Percentiles rank a stretch among this genome's conserved stretches.
These are phyloP conservation scores for Hyposoter didymator DNA, from an alignment of 2,888 invertebrate species.

Conservation along the genomic window DNA sequence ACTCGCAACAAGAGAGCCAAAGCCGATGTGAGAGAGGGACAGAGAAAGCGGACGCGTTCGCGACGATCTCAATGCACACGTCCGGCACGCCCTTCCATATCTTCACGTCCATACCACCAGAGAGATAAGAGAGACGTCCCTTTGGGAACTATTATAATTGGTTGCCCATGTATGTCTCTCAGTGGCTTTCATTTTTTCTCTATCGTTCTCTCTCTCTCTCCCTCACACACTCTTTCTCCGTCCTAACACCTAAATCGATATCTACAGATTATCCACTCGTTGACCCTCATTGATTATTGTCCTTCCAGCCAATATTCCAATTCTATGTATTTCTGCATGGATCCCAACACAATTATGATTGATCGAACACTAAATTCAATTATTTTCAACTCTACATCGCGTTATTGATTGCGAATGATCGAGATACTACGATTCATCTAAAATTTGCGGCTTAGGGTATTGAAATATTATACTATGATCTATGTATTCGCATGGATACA, in stretches of 20 bases:
- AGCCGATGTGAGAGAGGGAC: background rate
- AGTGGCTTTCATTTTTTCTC: background rate
- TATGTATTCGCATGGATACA: slow-evolving; percentile 12
- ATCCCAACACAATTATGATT: slow-evolving; percentile 36
- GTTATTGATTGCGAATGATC: slow-evolving; percentile 61
- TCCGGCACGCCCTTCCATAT: slow-evolving; percentile 71
- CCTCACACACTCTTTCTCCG: background rate
- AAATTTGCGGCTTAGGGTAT: slow-evolving; percentile 40
- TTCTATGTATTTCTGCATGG: slow-evolving; percentile 27
- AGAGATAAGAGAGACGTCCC: slow-evolving; percentile 69
- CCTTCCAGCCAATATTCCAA: background rate
- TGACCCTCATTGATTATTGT: background rate
- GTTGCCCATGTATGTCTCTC: slow-evolving; percentile 39
- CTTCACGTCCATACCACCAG: slow-evolving; percentile 28
- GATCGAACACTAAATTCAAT: slow-evolving; percentile 58
- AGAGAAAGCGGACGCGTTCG: slow-evolving; percentile 15
- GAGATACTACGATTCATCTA: slow-evolving; percentile 62
- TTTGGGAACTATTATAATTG: slow-evolving; percentile 69
- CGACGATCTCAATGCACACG: slow-evolving; percentile 42
- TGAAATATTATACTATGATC: slow-evolving; percentile 5
- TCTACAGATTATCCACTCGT: background rate
- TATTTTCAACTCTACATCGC: slow-evolving; percentile 42
- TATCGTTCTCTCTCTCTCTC: background rate
- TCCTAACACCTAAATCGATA: background rate
- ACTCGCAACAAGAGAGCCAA: slow-evolving; percentile 34